Base-by-base conservation (phyloP, 1,140 invertebrate species). In the Lordiphosa collinella region DNA sequence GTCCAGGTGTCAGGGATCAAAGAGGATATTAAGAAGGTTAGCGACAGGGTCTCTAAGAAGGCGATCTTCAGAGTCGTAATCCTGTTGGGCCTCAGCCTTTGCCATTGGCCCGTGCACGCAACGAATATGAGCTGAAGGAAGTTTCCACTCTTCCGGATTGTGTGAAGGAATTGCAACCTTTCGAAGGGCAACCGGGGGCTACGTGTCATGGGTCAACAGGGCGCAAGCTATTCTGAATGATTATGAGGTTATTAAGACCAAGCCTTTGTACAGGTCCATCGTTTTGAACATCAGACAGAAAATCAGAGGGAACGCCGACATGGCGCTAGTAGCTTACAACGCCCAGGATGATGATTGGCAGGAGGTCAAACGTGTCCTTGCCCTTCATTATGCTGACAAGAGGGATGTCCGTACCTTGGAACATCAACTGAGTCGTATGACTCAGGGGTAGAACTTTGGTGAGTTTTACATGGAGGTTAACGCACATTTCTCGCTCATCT, bases 261-360 rank as follows among this genome's bases (percentile, higher is more conserved):
- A 37, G 11, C 52, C 40, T 1, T 7, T 54, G 10, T 54, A 54
- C 22, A 54, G 31, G n/a, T 29, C 50, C 2, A 32, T 25, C 2
- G 11, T 38, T 2, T 5, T 37, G 0, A 34, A 55, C 1, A 38
- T 47, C 9, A 55, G 43, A 3, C 52, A 32, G 13, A 55, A 55
- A 11, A 47, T 55, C 1, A 55, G 35, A 12, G 43, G 41, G 0
- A 35, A 32, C 12, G 41, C 52, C 12, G 52, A 55, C 8, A 8
- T 47, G 22, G 13, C 52, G 0, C 18, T 55, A 7, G 13, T 1
- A 1, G 9, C 22, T 3, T 38, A 55, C 5, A 46, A 29, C 12
- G 52, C 47, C 1, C 34, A 25, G n/a, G 52, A 47, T 7, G 52
- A 31, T 8, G 52, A 55, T n/a, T 55, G 43, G 41, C 0, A 32